Evolutionary conservation across 2,797 vertebrate species (phyloP).

Genomic region (Taenioides sp.): DNA sequence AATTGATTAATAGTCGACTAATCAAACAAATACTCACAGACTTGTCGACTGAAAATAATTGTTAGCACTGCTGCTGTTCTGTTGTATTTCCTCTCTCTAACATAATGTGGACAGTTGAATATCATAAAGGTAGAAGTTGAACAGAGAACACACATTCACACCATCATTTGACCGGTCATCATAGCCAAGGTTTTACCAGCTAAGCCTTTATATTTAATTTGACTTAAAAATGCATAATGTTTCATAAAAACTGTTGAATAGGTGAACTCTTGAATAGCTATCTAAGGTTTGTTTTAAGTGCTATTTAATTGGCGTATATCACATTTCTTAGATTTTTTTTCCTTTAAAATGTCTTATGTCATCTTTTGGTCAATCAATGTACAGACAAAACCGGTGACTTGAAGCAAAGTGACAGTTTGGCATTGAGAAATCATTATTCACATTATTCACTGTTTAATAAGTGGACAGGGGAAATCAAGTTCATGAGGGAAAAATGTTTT

Average conservation of each 20-base stretch:
- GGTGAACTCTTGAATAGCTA: not conserved
- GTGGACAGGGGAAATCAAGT: slow-evolving; percentile 2
- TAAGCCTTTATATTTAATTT: not conserved
- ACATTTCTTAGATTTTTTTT: not conserved
- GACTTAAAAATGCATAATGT: not conserved
- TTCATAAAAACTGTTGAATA: not conserved
- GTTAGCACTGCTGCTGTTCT: too few relatives aligned
- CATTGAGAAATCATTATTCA: not conserved
- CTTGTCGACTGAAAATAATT: too few relatives aligned
- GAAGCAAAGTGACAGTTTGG: slow-evolving; percentile 8
- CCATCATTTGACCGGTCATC: not conserved
- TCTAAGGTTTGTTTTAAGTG: not conserved
- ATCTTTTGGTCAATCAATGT: not conserved
- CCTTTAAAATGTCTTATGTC: not conserved
- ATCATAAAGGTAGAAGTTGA: not conserved
- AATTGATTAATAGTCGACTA: too few relatives aligned
- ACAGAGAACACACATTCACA: not conserved
- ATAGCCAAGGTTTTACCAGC: not conserved
- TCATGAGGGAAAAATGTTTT: slow-evolving; percentile 8
- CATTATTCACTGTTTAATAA: slow-evolving; percentile 11
- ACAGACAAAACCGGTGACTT: not conserved
- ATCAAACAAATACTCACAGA: too few relatives aligned
- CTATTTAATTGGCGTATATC: not conserved
- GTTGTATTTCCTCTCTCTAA: too few relatives aligned
- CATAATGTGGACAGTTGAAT: not conserved